A percentile compares a stretch with the other conserved stretches of the same genome.
Evolutionary conservation across 2,888 invertebrate species (phyloP).

Genomic region (Halictus quadricinctus): DNA sequence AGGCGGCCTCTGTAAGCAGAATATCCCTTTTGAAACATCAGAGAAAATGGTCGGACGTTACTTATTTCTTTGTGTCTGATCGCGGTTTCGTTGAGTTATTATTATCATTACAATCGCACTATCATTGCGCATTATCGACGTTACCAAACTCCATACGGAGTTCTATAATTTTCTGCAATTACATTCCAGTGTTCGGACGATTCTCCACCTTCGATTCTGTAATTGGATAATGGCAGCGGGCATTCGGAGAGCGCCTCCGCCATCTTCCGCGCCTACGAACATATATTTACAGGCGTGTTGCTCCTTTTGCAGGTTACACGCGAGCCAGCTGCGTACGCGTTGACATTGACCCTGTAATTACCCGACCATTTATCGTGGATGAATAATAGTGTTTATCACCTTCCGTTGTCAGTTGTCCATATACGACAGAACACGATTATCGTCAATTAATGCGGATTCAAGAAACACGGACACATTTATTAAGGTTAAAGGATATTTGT

Average conservation of each 20-base stretch:
- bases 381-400: constrained; percentile 23
- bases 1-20: too few species aligned
- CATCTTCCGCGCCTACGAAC: constrained; percentile 10
- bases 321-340: constrained; percentile 24
- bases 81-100: not conserved
- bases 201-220: constrained; percentile 25
- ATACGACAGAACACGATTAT: not conserved
- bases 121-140: not conserved
- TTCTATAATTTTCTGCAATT: constrained; percentile 32
- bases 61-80: not conserved
- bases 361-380: constrained; percentile 23
- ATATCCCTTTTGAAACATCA: not conserved
- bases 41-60: not conserved
- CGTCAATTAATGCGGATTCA: not conserved
- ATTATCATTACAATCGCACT: not conserved
- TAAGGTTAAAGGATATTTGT: not conserved
- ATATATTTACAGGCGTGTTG: constrained; percentile 35
- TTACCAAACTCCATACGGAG: not conserved
- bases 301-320: constrained; percentile 28
- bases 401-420: constrained; percentile 12
- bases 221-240: constrained; percentile 42
- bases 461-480: not conserved
- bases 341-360: constrained; percentile 37
- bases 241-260: constrained; percentile 19
- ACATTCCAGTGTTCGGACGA: constrained; percentile 8